Evolutionary conservation across 2,888 invertebrate genomes (phyloP).

Genomic region (Anoncus sp.): DNA sequence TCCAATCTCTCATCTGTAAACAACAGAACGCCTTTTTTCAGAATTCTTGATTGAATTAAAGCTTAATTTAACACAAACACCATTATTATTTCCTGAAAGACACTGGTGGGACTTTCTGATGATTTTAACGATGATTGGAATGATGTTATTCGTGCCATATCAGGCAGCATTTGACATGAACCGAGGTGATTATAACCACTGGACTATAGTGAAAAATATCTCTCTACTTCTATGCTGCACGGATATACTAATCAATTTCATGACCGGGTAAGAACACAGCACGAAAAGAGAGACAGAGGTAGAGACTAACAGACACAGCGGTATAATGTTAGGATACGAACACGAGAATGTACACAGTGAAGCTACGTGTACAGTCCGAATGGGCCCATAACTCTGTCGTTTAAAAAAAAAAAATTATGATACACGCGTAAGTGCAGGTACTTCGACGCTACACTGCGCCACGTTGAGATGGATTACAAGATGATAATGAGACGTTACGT

Average conservation of each 20-base stretch:
- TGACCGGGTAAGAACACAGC: slow-evolving; percentile 76
- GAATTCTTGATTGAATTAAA: background rate
- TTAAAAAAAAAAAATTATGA: slow-evolving; percentile 6
- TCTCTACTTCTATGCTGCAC: slow-evolving; percentile 74
- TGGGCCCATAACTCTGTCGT: slow-evolving; percentile 47
- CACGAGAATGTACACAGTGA: slow-evolving; percentile 59
- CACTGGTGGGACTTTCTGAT: slow-evolving; percentile 80
- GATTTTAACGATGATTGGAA: slow-evolving; percentile 72
- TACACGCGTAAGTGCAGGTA: slow-evolving; percentile 71
- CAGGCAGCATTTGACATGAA: slow-evolving; percentile 76
- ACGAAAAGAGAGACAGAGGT: slow-evolving; percentile 2
- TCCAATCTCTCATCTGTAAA: slow-evolving; percentile 21
- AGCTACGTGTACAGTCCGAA: slow-evolving; percentile 28
- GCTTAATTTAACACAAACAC: slow-evolving; percentile 4
- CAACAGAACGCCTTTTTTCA: background rate
- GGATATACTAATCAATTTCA: slow-evolving; percentile 79
- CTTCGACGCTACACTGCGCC: slow-evolving; percentile 71
- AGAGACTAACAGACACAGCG: slow-evolving; percentile 3
- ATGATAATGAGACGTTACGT: slow-evolving; percentile 73
- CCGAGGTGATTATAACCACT: slow-evolving; percentile 47
- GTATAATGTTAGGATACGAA: slow-evolving; percentile 55
- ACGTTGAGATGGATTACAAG: slow-evolving; percentile 71
- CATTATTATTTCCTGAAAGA: slow-evolving; percentile 68
- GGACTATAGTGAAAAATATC: slow-evolving; percentile 74
- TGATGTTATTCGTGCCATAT: slow-evolving; percentile 77